Evolutionary conservation across 2,888 invertebrate species (phyloP), one percentile per base, ranked within the genome.

Genomic region (Anoncus sp.): DNA sequence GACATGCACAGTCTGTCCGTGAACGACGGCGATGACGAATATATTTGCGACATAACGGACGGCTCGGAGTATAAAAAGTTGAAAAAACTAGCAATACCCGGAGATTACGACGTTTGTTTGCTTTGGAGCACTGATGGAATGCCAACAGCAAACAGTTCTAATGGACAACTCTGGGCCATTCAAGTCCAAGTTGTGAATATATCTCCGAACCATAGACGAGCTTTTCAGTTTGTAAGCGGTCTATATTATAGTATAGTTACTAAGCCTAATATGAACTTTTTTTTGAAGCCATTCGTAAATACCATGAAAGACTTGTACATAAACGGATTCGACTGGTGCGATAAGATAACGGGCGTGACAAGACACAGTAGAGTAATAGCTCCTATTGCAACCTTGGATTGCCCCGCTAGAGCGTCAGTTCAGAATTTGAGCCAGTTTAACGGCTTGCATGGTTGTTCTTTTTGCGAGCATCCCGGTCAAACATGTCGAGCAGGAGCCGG

Each of bases 371-470:
- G 22, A 20, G 67, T 66, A 3, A 62, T 71, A 38, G 70, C 51
- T 14, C 60, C 60, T 7, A 70, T 60, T 59, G 60, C 70, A 16
- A 40, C 38, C 1, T 51, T 59, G 16, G 70, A 59, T 62, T 62
- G 59, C 24, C 78, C 74, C 24, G 71, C 74, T 45, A 51, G 66
- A 70, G 51, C 74, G 18, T 20, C 74, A 0, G 74, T 67, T 1
- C 78, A 76, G 51, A 78, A 81, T 35, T 10, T 76, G 7, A 73
- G 51, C 22, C 62, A 65, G 38, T 75, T 63, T 16, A 80, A 75
- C 27, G 77, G 73, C 3, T 47, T 63, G 18, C 65, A 27, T 20
- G 69, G 81, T 7, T 81, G 81, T 47, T 69, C 76, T n/a, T 67
- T 40, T 38, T 81, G 76, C 16, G 76, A 78, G 22, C 67, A 73